A percentile compares a stretch with the other conserved stretches of the same genome.
phyloP scores from a whole-genome alignment of 92 coral and sea anemone species.

The Epizoanthus ramosus region DNA sequence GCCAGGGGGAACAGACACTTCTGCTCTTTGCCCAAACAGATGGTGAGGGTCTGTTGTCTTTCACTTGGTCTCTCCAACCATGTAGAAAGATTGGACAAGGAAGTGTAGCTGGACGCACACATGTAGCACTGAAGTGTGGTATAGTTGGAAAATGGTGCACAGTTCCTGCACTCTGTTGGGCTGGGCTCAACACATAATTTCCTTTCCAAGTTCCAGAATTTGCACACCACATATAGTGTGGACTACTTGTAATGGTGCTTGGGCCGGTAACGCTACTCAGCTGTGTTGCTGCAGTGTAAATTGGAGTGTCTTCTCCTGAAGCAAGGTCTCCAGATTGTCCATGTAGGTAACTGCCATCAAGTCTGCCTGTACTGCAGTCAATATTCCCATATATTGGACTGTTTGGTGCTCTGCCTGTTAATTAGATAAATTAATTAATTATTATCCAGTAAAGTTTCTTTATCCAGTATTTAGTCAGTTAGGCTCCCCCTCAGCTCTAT shows the following conservation, averaged over 20 bases:
- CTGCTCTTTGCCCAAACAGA: no score
- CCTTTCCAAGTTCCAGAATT: not conserved
- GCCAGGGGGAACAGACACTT: not conserved
- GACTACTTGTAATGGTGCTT: not conserved
- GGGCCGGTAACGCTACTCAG: not conserved
- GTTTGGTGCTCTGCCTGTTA: not conserved
- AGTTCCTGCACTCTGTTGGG: not conserved
- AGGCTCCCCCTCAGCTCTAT: no score
- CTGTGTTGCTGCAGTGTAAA: conserved; percentile 3
- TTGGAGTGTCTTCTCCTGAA: not conserved
- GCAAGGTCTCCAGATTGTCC: not conserved
- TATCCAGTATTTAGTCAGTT: no score
- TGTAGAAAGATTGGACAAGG: not conserved
- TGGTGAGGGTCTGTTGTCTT: no score
- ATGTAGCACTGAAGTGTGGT: not conserved
- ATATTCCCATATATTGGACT: not conserved
- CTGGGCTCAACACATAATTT: not conserved
- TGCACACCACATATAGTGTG: not conserved
- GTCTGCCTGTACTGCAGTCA: not conserved
- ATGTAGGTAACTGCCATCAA: not conserved
- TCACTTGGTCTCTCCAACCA: not conserved
- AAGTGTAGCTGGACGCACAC: not conserved
- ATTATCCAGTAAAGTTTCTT: no score
- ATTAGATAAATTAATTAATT: not conserved
- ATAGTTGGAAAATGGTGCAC: not conserved